Base-by-base conservation (phyloP, 2,888 invertebrate species). In the Cephus pulcher region DNA sequence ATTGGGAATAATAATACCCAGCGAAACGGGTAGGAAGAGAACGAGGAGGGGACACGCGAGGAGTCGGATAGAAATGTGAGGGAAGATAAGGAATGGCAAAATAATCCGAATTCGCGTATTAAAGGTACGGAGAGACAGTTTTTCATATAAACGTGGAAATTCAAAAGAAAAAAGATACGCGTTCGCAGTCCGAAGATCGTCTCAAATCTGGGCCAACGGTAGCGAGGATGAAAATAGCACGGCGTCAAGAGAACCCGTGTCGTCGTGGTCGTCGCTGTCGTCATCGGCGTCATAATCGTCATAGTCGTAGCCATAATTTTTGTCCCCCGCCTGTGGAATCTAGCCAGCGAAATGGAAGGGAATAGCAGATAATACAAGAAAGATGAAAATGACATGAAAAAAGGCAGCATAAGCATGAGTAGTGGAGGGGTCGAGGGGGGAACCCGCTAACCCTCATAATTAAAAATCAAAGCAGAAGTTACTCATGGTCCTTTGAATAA, bases 191-290 rank as follows among this genome's bases (percentile, higher is more conserved):
- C 83, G 87, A 85, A 87, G 87, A 84, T 88, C 88, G 86, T 81
- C 80, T 82, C 86, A 87, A 88, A 90, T 89, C 89, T 90, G 89
- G 90, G 89, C 89, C 89, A 90, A 86, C 85, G 82, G 83, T 85
- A 81, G 81, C 84, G 85, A 85, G 83, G 89, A 85, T 89, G 84
- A 86, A 90, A 90, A 90, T 90, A 90, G 90, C 87, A 85, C 86
- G 84, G 69, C 82, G 85, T 80, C 89, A 86, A 86, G 88, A 86
- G 85, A 80, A 75, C 71, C 75, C 70, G 70, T 69, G 37, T 74
- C 74, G 78, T 74, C 78, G 78, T 78, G 69, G 75, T 75, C 70
- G 69, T 75, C 75, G 34, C 69, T 74, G 78, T 69, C 78, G 78
- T 78, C 78, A 78, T 75, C 35, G 12, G 71, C 71, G 74, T 40